Base-by-base conservation (phyloP, 1,140 invertebrate genomes). In the Nasonia giraulti region DNA sequence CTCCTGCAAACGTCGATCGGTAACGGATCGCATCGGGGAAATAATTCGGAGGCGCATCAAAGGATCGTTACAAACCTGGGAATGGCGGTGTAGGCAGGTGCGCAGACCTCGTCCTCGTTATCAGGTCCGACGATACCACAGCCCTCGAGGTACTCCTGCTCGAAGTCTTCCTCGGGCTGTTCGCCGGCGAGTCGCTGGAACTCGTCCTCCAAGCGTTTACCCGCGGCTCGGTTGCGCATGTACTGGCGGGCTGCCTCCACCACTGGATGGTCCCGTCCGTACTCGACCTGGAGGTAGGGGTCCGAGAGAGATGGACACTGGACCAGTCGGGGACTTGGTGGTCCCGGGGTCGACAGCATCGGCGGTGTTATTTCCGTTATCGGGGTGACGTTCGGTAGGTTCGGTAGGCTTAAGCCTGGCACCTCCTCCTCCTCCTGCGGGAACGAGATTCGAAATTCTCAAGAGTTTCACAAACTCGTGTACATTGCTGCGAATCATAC, bases 171-270 rank as follows among this genome's bases (percentile, higher is more conserved):
- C 33, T 33, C 17, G 2, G 12, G 6, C 3, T 14, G 69, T 62
- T 75, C 23, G n/a, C 44, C 14, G 2, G 69, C 23, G 62, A 75
- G n/a, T 10, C 40, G 68, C 6, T 4, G 3, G 62, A 80, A 71
- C n/a, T 69, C n/a, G 3, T 80, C 79, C 2, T 47, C 40, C 3
- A 31, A 44, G 8, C 40, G 40, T 17, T 7, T 47, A 2, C 79
- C 7, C 0, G 27, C 73, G 3, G n/a, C 71, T 74, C 83, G 68
- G 11, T 17, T 12, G 2, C 79, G 79, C 27, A 81, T 2, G 69
- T 81, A 85, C 1, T 77, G 55, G 2, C 84, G 84, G 5, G 71
- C 73, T 2, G 50, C 20, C n/a, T 76, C 79, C 3, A 77, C 84
- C 8, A 69, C 27, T 3, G 84, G 84, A 12, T 81, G 78, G 23